phyloP scores from a whole-genome alignment of 1,140 invertebrate genomes.

The Planococcus citri region DNA sequence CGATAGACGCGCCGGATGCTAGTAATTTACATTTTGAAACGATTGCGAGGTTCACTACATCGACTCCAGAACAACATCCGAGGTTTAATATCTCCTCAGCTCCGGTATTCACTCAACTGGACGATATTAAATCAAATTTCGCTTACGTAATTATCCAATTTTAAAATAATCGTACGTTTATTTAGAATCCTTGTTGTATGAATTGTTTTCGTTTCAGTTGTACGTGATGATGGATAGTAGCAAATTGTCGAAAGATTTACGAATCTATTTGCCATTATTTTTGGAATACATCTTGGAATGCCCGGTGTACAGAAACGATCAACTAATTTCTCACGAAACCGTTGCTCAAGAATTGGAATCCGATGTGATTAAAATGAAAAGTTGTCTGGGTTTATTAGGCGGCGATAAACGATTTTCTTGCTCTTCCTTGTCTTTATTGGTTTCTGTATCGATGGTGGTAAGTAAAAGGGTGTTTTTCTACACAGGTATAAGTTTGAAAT shows the following conservation, averaged over 20 bases:
- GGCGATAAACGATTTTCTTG: constrained; percentile 41
- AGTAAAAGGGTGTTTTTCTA: background rate
- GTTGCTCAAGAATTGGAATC: constrained; percentile 60
- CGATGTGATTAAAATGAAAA: constrained; percentile 49
- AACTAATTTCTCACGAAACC: constrained; percentile 51
- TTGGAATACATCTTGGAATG: constrained; percentile 56
- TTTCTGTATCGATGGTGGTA: constrained; percentile 43
- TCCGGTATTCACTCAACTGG: constrained; percentile 62
- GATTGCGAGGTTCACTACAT: constrained; percentile 44
- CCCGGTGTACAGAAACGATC: constrained; percentile 43
- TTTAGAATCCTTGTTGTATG: background rate
- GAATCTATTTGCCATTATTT: constrained; percentile 58
- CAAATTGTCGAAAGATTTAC: constrained; percentile 41
- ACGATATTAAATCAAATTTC: constrained; percentile 71
- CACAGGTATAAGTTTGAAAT: background rate
- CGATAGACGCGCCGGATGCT: constrained; percentile 53
- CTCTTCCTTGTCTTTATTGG: constrained; percentile 47
- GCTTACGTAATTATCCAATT: constrained; percentile 55
- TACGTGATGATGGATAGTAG: constrained; percentile 58
- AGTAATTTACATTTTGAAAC: constrained; percentile 55
- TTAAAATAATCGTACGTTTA: background rate
- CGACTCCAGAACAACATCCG: constrained; percentile 39
- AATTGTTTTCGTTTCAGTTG: constrained; percentile 38
- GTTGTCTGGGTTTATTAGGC: constrained; percentile 46
- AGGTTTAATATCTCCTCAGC: constrained; percentile 48